phyloP scores from a whole-genome alignment of 2,888 invertebrate genomes.

The Eupithecia abbreviata region DNA sequence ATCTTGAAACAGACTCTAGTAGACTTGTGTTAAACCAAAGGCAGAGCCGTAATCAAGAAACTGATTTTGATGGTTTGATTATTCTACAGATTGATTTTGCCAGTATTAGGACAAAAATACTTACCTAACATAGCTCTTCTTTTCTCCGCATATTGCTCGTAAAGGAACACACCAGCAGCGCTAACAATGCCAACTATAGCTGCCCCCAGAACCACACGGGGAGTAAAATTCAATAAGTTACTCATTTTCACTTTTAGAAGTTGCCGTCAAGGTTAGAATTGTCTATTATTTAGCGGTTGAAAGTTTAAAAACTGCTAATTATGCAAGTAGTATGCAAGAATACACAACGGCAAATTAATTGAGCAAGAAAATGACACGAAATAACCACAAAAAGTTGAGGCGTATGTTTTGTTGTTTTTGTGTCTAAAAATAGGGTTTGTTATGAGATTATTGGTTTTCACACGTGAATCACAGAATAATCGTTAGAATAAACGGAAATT shows the following conservation, averaged over 20 bases:
- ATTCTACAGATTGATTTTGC: not conserved
- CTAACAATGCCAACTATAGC: slow-evolving; percentile 79
- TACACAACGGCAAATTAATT: not conserved
- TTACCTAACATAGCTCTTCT: slow-evolving; percentile 75
- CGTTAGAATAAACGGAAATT: not conserved
- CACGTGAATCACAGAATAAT: not conserved
- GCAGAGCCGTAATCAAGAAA: not conserved
- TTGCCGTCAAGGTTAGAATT: not conserved
- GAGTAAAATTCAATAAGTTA: slow-evolving; percentile 56
- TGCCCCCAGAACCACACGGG: slow-evolving; percentile 74
- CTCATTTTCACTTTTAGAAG: slow-evolving; percentile 39
- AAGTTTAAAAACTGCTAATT: slow-evolving; percentile 7
- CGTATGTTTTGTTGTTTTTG: not conserved
- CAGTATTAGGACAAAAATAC: slow-evolving; percentile 36
- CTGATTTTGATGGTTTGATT: not conserved
- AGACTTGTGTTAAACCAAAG: not conserved
- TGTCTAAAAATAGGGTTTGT: not conserved
- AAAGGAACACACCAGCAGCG: slow-evolving; percentile 78
- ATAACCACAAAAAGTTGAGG: slow-evolving; percentile 7
- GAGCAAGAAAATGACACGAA: slow-evolving; percentile 12
- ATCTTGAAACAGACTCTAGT: too few species aligned
- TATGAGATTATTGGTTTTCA: not conserved
- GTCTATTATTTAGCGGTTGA: not conserved
- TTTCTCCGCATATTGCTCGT: slow-evolving; percentile 79
- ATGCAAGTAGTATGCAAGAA: not conserved